Evolutionary conservation across 2,888 invertebrate species (phyloP), one percentile per base, ranked within the genome.

Genomic region (Adelphocoris suturalis): DNA sequence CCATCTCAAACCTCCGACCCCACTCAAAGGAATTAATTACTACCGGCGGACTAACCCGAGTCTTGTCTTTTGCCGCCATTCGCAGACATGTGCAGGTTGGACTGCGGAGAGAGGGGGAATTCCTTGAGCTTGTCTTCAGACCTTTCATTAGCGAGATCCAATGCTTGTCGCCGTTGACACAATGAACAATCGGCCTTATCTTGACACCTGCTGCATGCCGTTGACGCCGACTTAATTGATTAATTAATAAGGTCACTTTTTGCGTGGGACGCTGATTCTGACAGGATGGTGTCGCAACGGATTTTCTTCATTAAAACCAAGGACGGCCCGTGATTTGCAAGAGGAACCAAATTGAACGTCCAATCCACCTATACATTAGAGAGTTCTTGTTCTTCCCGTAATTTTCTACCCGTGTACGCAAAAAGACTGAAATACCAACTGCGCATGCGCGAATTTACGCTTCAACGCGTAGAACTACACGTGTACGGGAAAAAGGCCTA

Each of bases 151-250:
- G 78, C 78, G 16, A 80, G 78, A 28, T 28, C 46, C 28, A 46
- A 28, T 80, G 46, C 19, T 37, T n/a, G 46, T 80, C 19, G 78
- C 78, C 78, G 78, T 47, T 80, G 37, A 47, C 78, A 47, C 37
- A 46, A 47, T 19, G 78, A 80, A 80, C 78, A 80, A 80, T 80
- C 78, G 78, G 14, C 46, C n/a, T 37, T 46, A 80, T 80, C 78
- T 80, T 80, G 78, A 80, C 78, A 80, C 37, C 78, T 80, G 78
- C 47, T 80, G 78, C 23, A 68, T 68, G 68, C 0, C 68, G 68
- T 68, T 68, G 68, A 68, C 47, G 28, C 11, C n/a, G 47, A 47
- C 28, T 80, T 47, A 80, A 80, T 80, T 80, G 78, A 47, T 80
- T 80, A 80, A 80, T 80, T 80, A 28, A 47, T 80, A 27, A 68